phyloP scores from a whole-genome alignment of 1,140 invertebrate genomes.

The Leptinotarsa lineolata region DNA sequence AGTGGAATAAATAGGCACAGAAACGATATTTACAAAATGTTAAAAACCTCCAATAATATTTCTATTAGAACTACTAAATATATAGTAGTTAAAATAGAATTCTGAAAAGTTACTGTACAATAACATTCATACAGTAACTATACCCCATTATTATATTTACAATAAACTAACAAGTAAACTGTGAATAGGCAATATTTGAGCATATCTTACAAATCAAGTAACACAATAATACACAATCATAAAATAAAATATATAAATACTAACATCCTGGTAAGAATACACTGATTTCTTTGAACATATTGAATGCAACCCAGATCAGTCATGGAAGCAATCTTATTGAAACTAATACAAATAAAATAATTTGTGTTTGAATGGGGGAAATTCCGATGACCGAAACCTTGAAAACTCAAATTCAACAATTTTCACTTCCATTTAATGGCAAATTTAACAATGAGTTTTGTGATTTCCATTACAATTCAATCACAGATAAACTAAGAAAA shows the following conservation, averaged over 20 bases:
- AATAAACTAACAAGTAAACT: conserved; percentile 27
- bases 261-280: conserved; percentile 20
- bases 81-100: conserved; percentile 33
- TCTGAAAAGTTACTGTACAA: conserved; percentile 35
- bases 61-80: neutral
- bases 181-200: conserved; percentile 35
- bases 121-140: conserved; percentile 36
- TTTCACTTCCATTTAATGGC: too few relatives aligned
- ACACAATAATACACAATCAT: conserved; percentile 18
- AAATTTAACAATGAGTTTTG: too few relatives aligned
- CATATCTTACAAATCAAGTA: conserved; percentile 37
- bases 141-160: conserved; percentile 30
- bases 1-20: conserved; percentile 24
- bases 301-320: neutral
- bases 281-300: neutral
- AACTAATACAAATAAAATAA: too few relatives aligned
- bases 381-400: too few relatives aligned
- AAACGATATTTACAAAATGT: conserved; percentile 21
- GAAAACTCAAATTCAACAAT: too few relatives aligned
- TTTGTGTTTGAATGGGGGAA: too few relatives aligned
- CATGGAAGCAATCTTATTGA: neutral
- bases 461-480: too few relatives aligned
- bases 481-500: too few relatives aligned
- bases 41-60: conserved; percentile 7
- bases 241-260: conserved; percentile 24